Base-by-base conservation (phyloP, 2,888 invertebrate genomes). In the Nomada lathburiana region DNA sequence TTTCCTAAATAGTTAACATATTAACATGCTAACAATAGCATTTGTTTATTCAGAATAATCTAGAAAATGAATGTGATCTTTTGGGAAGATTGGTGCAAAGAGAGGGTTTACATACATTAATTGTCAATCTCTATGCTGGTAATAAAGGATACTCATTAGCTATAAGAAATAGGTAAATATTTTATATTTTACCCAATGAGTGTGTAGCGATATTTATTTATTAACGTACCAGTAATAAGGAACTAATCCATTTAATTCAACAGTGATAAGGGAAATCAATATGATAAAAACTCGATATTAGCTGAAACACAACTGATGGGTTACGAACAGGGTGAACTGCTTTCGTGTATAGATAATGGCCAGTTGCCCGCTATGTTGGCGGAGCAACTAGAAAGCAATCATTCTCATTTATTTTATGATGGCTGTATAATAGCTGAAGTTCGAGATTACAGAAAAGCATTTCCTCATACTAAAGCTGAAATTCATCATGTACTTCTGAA, bases 381-480 rank as follows among this genome's bases (percentile, higher is more conserved):
- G 83, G 98, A 98, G 93, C 94, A 98, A 87, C 94, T 98, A 82
- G 98, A 98, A 93, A 95, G 96, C 11, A 97, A 97, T 92, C 96
- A 97, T 92, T 97, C 97, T 70, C 97, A 97, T 94, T 95, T 98
- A 81, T 97, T 98, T 94, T 98, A 98, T 94, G 97, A 97, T 89
- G 98, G 98, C 83, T 98, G 98, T 94, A 97, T 98, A 85, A 97
- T 98, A 93, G 97, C 97, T 89, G 98, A 98, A 95, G 96, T 98
- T 90, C 96, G 98, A 91, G 98, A 98, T 94, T 98, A 97, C 93
- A 95, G 98, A 92, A 97, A 97, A 94, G 96, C 96, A 88, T 97
- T 96, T 94, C 96, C 97, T 89, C 95, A 95, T 93, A 96, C 96
- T 94, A 95, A 96, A 93, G 97, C 97, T 95, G 97, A 97, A 95